Base-by-base conservation (phyloP, 2,113 vertebrate species). In the Fulmarus glacialis region DNA sequence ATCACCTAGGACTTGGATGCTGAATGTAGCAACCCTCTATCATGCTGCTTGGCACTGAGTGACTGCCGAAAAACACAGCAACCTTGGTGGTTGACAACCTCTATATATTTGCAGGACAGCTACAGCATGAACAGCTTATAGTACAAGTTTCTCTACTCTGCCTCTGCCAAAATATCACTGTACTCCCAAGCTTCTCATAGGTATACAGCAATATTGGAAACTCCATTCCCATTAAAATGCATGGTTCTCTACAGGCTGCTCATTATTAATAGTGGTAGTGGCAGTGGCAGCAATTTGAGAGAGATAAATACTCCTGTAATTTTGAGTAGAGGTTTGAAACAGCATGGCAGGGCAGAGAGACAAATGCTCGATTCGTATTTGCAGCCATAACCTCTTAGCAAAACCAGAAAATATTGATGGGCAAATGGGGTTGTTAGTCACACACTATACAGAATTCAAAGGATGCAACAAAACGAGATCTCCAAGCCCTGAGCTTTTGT, bases 21-120 rank as follows among this genome's bases (percentile, higher is more conserved):
- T 11, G 62, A 66, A 81, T 40, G 71, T 83, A 96, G n/a, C 90
- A 94, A 86, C 58, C 82, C 66, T 94, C 85, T 82, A 96, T 97
- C 96, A 95, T 62, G n/a, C 56, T 94, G 50, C 82, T 83, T 96
- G 92, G 93, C 95, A 86, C 79, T 73, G 75, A 97, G 34, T 93
- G 93, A 93, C 91, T 94, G 63, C 90, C 96, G 93, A 89, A 97
- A 97, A 97, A 97, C 85, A 93, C 26, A 66, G 90, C 85, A 97
- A 81, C 96, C 94, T 93, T 96, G 94, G 84, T 91, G 66, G 93
- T 4, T 96, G 91, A 96, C 89, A 97, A 48, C 26, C 62, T 93
- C 87, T 53, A 94, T 93, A 96, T 83, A 97, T 95, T 87, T 82
- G 83, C 70, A 80, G 87, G 66, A 93, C 81, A 93, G 74, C 66